Base-by-base conservation (phyloP, 2,113 vertebrate genomes). In the Bucco capensis region DNA sequence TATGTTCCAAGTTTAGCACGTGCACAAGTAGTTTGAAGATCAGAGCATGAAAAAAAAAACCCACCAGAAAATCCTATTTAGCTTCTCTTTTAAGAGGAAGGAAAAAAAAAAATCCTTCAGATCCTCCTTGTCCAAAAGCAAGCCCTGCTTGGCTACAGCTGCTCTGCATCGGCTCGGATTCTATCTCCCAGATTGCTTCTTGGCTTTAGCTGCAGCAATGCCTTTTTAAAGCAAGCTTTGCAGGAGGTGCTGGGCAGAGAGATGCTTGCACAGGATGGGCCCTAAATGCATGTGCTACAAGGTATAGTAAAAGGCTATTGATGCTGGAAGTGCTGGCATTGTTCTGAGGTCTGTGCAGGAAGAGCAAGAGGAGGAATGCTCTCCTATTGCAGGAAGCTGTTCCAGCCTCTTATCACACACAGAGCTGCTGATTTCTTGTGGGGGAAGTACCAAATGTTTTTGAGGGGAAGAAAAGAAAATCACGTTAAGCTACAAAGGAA, bases 371-470 rank as follows among this genome's bases (percentile, higher is more conserved):
- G 70, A 82, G 91, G 67, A 92, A 86, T 76, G 93, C 81, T 89
- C 92, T 78, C 37, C 94, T 31, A 12, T 9, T 51, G 87, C 95
- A 96, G 92, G 95, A 95, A 95, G 91, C 92, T 83, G 54, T 54
- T 92, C 77, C 93, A 94, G 93, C 47, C 82, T 80, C 90, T 95
- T 88, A 92, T 94, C 93, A 91, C 72, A 40, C 90, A 89, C 5
- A 95, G 44, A 93, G 92, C 84, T 95, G 25, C 81, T 83, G 42
- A 61, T 79, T 94, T 31, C 74, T 90, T 89, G 92, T 4, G 50
- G 89, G 93, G 93, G 88, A 95, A 96, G 89, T 24, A 93, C 66
- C 91, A 92, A 94, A 89, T 82, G 78, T 82, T 89, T 95, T 42
- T 62, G 67, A 92, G 77, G 77, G 86, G 81, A 86, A 75, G 54